phyloP scores from a whole-genome alignment of 23 tunicate species.

The Oikopleura albicans region DNA sequence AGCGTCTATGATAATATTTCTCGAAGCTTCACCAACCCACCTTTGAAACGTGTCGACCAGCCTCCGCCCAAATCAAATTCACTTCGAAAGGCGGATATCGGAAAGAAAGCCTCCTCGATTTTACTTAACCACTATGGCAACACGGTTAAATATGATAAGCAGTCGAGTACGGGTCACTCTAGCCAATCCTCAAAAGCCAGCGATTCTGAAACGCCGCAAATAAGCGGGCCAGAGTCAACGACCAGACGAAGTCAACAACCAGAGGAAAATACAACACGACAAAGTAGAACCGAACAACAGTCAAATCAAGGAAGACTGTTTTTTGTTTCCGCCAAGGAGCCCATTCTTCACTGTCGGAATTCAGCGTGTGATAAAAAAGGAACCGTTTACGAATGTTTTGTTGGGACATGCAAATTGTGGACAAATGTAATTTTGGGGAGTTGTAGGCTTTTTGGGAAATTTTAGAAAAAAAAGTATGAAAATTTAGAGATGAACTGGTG shows the following conservation, averaged over 20 bases:
- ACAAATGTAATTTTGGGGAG: too few species aligned
- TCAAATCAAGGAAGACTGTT: conserved; percentile 1
- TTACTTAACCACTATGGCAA: background rate
- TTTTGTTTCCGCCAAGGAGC: background rate
- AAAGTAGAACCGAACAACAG: background rate
- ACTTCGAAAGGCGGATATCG: background rate
- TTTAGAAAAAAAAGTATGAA: too few species aligned
- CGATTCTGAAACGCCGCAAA: background rate
- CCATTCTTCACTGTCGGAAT: background rate
- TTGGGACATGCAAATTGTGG: too few species aligned
- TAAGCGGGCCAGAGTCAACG: background rate
- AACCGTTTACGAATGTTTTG: too few species aligned
- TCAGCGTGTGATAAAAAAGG: background rate
- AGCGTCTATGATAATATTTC: background rate
- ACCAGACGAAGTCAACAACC: too few species aligned
- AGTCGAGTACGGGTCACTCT: background rate
- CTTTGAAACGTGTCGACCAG: background rate
- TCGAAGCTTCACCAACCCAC: background rate
- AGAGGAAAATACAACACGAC: too few species aligned
- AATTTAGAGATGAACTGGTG: too few species aligned
- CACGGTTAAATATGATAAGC: background rate
- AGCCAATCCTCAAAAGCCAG: background rate
- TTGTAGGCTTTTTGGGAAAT: too few species aligned
- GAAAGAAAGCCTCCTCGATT: background rate
- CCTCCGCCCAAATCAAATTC: background rate